Base-by-base conservation (phyloP, 2,797 vertebrate species). In the Diceros bicornis region DNA sequence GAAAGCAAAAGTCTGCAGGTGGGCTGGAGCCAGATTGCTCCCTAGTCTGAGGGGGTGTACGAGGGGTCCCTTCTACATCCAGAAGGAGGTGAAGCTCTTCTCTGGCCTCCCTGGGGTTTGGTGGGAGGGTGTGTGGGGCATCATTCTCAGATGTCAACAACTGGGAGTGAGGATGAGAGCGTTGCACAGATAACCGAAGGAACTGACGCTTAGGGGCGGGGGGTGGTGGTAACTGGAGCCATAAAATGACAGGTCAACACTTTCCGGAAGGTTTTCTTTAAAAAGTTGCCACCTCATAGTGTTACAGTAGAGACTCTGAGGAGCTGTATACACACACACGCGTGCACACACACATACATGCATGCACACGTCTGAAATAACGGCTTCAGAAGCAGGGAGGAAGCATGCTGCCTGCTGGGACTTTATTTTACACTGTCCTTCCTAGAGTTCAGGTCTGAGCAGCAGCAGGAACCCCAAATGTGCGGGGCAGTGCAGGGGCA, bases 401-500 rank as follows among this genome's bases (percentile, higher is more conserved):
- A 52, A 47, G 62, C 29, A 6, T 1, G 41, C 52, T 57, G 32
- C 44, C 27, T 47, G 41, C 72, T 8, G 59, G 44, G 69, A 72
- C 69, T 83, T 32, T 17, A 82, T 10, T 55, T 23, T 9, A 7
- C 20, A 13, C 3, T 1, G 34, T 1, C 16, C 32, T 64, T 64
- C 37, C 23, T 34, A 25, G 59, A 32, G 37, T 23, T 50, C n/a
- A 61, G 72, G 32, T 92, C n/a, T n/a, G 18, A 71, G 74, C 69
- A 52, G 69, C 1, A 0, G 81, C 23, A 34, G 68, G 44, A 41
- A 23, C n/a, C 25, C 13, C 20, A 29, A 12, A 41, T 52, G 13
- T 0, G 20, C 89, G 6, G 27, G 50, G 25, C 0, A 0, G 57
- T 0, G 32, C 5, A 4, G 41, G 52, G 1, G 16, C 55, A n/a